phyloP scores from a whole-genome alignment of 1,140 invertebrate species.

The Procambarus clarkii region DNA sequence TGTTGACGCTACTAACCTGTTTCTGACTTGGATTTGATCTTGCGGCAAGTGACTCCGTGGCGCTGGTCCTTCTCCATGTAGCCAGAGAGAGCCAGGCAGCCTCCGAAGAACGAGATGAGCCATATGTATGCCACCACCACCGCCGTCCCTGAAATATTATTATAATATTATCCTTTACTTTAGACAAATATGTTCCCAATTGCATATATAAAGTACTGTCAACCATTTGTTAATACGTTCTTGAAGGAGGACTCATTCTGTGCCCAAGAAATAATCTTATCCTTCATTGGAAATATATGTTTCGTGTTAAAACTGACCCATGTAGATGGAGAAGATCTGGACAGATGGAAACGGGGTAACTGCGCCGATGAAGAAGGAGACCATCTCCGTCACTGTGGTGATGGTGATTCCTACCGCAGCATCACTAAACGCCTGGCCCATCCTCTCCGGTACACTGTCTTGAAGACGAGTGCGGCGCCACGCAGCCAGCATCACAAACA shows the following conservation, averaged over 20 bases:
- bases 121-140: conserved; percentile 95
- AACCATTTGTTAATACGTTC: too few relatives aligned
- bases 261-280: too few relatives aligned
- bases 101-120: conserved; percentile 96
- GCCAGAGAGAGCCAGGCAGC: conserved; percentile 93
- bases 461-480: conserved; percentile 90
- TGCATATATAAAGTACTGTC: background rate
- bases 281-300: too few relatives aligned
- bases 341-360: conserved; percentile 96
- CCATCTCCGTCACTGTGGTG: conserved; percentile 96
- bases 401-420: conserved; percentile 99
- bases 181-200: too few relatives aligned
- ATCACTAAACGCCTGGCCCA: conserved; percentile 91
- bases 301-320: conserved; percentile 80
- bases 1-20: conserved; percentile 78
- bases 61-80: conserved; percentile 89
- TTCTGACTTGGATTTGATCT: conserved; percentile 77
- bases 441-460: conserved; percentile 87
- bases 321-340: conserved; percentile 97
- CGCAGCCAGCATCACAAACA: conserved; percentile 95
- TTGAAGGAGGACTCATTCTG: too few relatives aligned
- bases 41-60: conserved; percentile 86
- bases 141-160: conserved; percentile 83
- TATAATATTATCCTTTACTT: too few relatives aligned
- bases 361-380: conserved; percentile 96